A percentile compares a stretch with the other conserved stretches of the same genome.
Evolutionary conservation across 2,888 invertebrate species (phyloP).

Genomic region (Gastrophysa polygoni): DNA sequence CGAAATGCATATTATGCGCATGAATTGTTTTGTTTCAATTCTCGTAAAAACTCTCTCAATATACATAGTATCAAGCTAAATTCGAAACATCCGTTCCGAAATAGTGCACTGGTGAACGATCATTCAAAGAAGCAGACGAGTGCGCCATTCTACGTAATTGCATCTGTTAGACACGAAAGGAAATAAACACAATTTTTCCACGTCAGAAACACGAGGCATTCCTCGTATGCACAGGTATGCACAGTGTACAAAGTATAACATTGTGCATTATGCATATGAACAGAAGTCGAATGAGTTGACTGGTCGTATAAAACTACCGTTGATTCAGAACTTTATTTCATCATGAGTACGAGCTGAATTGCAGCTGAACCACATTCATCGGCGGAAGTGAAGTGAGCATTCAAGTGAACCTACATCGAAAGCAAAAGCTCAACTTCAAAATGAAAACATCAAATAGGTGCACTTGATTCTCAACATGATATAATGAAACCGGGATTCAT

Average conservation of each 20-base stretch:
- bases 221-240: too few species aligned
- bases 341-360: constrained; percentile 31
- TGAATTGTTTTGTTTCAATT: too few species aligned
- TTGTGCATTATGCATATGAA: constrained; percentile 3
- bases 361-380: constrained; percentile 29
- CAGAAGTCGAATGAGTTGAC: constrained; percentile 19
- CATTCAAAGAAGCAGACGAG: not conserved
- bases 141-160: not conserved
- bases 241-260: constrained; percentile 15
- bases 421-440: not conserved
- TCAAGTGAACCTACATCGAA: constrained; percentile 22
- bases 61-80: too few species aligned
- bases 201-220: constrained; percentile 9
- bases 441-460: not conserved
- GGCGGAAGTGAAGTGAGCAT: not conserved
- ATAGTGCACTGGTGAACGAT: not conserved
- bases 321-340: constrained; percentile 36
- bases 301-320: constrained; percentile 29
- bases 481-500: not conserved
- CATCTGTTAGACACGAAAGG: not conserved
- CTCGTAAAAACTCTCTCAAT: too few species aligned
- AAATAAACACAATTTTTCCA: constrained; percentile 11
- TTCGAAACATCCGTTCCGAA: too few species aligned
- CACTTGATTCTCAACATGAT: not conserved
- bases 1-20: too few species aligned